Evolutionary conservation across 1,140 invertebrate genomes (phyloP), one percentile per base, ranked within the genome.

Genomic region (Rhyzopertha dominica): DNA sequence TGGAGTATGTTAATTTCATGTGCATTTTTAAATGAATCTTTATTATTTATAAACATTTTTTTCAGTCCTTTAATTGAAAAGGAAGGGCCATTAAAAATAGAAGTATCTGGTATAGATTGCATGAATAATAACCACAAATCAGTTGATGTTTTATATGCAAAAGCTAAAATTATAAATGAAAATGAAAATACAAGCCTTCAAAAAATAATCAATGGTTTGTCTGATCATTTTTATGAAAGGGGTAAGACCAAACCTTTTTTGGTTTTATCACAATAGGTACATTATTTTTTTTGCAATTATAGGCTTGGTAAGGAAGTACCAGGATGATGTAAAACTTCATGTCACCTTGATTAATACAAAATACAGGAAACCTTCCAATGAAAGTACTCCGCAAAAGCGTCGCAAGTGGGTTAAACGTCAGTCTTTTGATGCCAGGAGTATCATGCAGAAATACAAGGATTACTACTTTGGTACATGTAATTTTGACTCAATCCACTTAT

Each of bases 71-170:
- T 48, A n/a, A 7, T 52, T 25, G 26, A 9, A 20, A 40, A 53
- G 36, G 46, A 41, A 28, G 51, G 45, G n/a, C 47, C 54, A 10
- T 39, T 73, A 8, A 66, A 61, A 54, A 63, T 74, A 19, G 58
- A 66, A 46, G 37, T 76, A 5, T 65, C 63, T 49, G 72, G 73
- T n/a, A 34, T 74, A 22, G 66, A 67, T 1, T 74, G 73, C 35
- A 75, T 75, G 74, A 71, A 74, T 37, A 63, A 64, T 28, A 71
- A 75, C 40, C 65, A 68, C 12, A 62, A 61, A 25, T 66, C 68
- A 35, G 66, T 70, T 3, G 41, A 74, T 47, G 67, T 76, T 4
- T 48, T 76, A 10, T 76, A 73, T 55, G 72, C 66, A 3, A 61
- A 62, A 29, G 71, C 72, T n/a, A 57, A 68, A 42, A 63, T 74